phyloP scores from a whole-genome alignment of 2,888 invertebrate species.

The Caenorhabditis parvicauda region DNA sequence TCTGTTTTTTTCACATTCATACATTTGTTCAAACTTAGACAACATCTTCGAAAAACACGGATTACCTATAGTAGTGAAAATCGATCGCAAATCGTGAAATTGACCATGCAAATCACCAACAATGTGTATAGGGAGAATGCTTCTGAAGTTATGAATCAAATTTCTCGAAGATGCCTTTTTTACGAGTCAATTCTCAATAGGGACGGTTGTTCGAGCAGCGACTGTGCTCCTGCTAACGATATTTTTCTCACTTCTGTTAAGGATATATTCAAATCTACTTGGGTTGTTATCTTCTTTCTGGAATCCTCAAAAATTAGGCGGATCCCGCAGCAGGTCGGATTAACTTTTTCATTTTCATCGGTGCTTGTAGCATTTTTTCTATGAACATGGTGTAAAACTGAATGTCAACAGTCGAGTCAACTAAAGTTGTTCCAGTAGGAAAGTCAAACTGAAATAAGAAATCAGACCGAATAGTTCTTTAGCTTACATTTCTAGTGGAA shows the following conservation, averaged over 20 bases:
- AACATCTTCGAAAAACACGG: background rate
- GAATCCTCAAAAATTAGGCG: background rate
- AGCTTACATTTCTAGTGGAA: no score
- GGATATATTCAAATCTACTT: conserved; percentile 29
- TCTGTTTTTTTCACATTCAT: no score
- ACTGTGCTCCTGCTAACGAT: conserved; percentile 33
- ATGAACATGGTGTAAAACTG: conserved; percentile 12
- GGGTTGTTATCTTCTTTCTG: conserved; percentile 5
- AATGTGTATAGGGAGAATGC: conserved; percentile 34
- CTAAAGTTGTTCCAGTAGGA: no score
- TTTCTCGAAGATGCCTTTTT: background rate
- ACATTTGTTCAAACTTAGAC: background rate
- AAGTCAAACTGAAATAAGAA: no score
- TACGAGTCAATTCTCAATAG: conserved; percentile 32
- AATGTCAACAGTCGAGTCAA: conserved; percentile 9
- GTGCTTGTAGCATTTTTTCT: conserved; percentile 12
- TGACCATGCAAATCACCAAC: conserved; percentile 55
- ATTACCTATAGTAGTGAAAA: no score
- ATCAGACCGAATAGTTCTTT: no score
- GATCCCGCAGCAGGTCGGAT: background rate
- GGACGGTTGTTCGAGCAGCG: conserved; percentile 27
- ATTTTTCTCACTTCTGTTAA: conserved; percentile 36
- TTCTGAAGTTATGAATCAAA: conserved; percentile 1
- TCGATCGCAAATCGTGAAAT: conserved; percentile 44
- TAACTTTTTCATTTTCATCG: conserved; percentile 8